These are phyloP conservation scores for Galagoides demidoff DNA, from an alignment of 2,797 vertebrate genomes.

Conservation along the genomic window DNA sequence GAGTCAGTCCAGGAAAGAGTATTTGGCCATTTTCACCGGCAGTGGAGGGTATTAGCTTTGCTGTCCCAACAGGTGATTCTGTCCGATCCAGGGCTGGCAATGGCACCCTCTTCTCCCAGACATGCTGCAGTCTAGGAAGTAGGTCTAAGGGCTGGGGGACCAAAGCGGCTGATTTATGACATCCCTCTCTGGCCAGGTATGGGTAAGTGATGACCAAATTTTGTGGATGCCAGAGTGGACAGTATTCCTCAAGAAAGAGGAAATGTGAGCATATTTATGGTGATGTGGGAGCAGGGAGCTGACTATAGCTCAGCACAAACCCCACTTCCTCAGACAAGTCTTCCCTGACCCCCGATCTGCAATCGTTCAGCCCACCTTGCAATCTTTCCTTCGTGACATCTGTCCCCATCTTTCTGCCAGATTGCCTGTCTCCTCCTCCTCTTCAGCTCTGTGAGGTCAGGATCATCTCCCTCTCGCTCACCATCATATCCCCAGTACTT, in stretches of 20 bases:
- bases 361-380: no score
- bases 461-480: background rate
- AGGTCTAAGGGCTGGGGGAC: background rate
- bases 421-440: background rate
- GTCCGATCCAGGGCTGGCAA: background rate
- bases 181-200: fast-evolving
- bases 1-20: background rate
- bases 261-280: background rate
- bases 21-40: background rate
- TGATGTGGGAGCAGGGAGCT: background rate
- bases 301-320: background rate
- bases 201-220: background rate
- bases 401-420: background rate
- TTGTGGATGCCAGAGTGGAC: no score
- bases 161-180: fast-evolving
- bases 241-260: background rate
- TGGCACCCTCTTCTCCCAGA: background rate
- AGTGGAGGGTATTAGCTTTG: no score
- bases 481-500: fast-evolving
- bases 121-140: background rate
- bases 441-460: fast-evolving
- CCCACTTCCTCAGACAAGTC: background rate
- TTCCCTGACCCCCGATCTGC: no score
- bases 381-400: background rate
- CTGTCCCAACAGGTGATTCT: no score